phyloP scores from a whole-genome alignment of 2,113 vertebrate species.

The Colinus virginianus region DNA sequence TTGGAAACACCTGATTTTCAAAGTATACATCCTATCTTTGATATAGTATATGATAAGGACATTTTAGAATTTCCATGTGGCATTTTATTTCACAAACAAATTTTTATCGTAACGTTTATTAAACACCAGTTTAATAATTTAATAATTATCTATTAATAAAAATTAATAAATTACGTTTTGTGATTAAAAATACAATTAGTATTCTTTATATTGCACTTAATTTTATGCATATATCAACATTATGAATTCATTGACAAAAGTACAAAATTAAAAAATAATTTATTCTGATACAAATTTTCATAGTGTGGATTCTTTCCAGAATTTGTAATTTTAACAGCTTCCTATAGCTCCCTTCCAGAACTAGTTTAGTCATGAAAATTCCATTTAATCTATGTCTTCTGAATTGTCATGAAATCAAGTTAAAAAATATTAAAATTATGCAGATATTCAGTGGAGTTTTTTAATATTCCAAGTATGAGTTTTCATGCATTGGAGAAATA shows the following conservation, averaged over 20 bases:
- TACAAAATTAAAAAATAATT: not conserved
- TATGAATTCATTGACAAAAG: not conserved
- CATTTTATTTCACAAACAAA: not conserved
- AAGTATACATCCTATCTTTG: not conserved
- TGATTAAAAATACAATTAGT: too few relatives aligned
- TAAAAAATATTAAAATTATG: not conserved
- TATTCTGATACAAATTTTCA: not conserved
- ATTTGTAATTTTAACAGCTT: not conserved
- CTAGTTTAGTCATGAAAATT: not conserved
- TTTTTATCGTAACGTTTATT: not conserved
- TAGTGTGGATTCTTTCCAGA: not conserved
- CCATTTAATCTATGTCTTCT: not conserved
- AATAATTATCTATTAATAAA: too few relatives aligned
- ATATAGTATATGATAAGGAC: not conserved
- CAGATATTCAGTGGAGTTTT: not conserved
- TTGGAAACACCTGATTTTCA: not conserved
- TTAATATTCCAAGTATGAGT: not conserved
- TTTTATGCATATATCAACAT: not conserved
- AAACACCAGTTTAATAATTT: not conserved
- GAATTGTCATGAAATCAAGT: accelerated
- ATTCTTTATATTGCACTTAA: not conserved
- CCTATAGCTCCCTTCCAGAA: not conserved
- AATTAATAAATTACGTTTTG: too few relatives aligned
- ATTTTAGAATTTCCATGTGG: not conserved
- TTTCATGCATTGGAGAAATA: not conserved